Base-by-base conservation (phyloP, 2,888 invertebrate species). In the Mythimna ferrago region DNA sequence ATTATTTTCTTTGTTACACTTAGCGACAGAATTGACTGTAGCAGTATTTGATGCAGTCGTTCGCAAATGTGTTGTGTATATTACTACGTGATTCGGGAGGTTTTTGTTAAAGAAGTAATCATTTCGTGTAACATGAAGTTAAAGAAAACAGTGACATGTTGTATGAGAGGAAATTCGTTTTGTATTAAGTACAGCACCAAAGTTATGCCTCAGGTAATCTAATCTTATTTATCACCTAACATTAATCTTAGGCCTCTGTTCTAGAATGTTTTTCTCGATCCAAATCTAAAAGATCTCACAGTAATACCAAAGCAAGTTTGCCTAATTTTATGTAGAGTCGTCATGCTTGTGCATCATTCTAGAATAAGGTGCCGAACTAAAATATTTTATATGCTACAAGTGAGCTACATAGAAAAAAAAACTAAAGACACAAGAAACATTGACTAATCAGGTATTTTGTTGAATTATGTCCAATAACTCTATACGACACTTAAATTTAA, bases 81-180 rank as follows among this genome's bases (percentile, higher is more conserved):
- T 78, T 80, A 79, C 79, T 89, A 84, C 88, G 89, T 88, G 88
- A 86, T 87, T 81, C 77, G 69, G 73, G 79, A 88, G 67, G 72
- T 72, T 73, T 44, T 74, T 72, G 67, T 84, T 44, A 78, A 81
- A 76, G 82, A 72, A 78, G 77, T 85, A 75, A 76, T 78, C 19
- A 82, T 82, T 72, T 85, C 88, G 87, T 89, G 87, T 89, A 94
- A 89, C 81, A 95, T 96, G 95, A 95, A 95, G 90, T 89, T 95
- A 54, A 96, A 95, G 88, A 95, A 92, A 87, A 94, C 94, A 63
- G 94, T 95, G 90, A 92, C 93, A 80, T 94, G 92, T 84, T 95
- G 92, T 84, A 89, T 95, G 74, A 92, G 89, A 86, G 94, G 95
- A 69, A 95, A 95, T 86, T 91, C 93, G 54, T 91, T 94, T 66